These are phyloP conservation scores for human DNA, from an alignment of 2,113 vertebrate genomes.

Conservation along the genomic window DNA sequence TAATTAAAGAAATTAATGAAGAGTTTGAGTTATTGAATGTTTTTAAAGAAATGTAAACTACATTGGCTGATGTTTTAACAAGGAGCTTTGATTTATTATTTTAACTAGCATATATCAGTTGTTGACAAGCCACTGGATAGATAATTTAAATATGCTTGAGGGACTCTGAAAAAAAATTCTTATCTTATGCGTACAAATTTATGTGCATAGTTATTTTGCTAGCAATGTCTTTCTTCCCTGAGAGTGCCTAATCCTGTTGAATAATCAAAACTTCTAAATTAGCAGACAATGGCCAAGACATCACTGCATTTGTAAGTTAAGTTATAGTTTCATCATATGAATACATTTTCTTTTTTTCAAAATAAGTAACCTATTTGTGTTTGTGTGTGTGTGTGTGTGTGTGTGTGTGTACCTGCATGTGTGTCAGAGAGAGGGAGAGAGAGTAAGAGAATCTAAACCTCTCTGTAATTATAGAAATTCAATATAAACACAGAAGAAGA, in stretches of 20 bases:
- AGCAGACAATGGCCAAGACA: not conserved
- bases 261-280: conserved; percentile 35
- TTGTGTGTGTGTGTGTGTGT: not conserved
- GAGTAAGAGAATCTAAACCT: not conserved
- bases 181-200: not conserved
- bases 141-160: conserved; percentile 20
- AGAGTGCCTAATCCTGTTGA: not conserved
- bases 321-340: not conserved
- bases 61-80: not conserved
- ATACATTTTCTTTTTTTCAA: not conserved
- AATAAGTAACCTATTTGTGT: not conserved
- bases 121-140: not conserved
- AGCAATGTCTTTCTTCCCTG: not conserved
- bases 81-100: conserved; percentile 33
- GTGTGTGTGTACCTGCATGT: no score
- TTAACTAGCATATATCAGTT: not conserved
- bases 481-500: not conserved
- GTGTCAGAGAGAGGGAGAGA: not conserved
- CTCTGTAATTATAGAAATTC: not conserved
- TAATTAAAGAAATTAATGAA: not conserved
- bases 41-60: conserved; percentile 47
- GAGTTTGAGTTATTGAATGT: not conserved
- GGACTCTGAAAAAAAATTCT: not conserved
- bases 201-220: not conserved
- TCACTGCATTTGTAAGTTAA: not conserved